Evolutionary conservation across 2,113 vertebrate species (phyloP), one percentile per base, ranked within the genome.

Genomic region (Salvelinus namaycush): DNA sequence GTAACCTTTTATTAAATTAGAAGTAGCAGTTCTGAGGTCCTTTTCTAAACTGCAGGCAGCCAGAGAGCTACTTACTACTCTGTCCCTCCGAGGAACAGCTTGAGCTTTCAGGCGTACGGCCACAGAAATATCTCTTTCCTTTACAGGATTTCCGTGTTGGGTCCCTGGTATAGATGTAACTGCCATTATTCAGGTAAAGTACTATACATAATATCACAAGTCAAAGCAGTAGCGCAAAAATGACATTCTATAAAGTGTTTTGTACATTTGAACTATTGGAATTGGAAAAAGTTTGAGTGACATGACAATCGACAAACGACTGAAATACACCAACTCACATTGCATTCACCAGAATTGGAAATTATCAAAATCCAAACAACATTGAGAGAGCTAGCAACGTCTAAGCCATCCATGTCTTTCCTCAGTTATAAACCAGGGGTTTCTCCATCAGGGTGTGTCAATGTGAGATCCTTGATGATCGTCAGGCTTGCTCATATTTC

Each of bases 1-100:
- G 88, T 92, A 92, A 92, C 90, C 89, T 92, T 92, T 92, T 90
- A 91, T 93, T 92, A 92, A 92, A 93, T 92, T 92, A 92, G 6
- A 62, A 62, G 90, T 86, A 22, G 87, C 87, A 74, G 87, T 81
- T 84, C 87, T 85, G 87, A 83, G 86, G 89, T 89, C 89, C 54
- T 66, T 91, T 89, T 92, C 89, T 90, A 91, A 90, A 91, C 88
- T 90, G 83, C 87, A 81, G 87, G 87, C 88, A 88, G 24, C 83
- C 75, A 83, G 86, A 91, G 89, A 90, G 89, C 89, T 90, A 89
- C 90, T 91, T 90, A 90, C 90, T 67, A 89, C 86, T 88, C 87
- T 88, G 89, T 89, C 90, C 89, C 90, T 92, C 78, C 79, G 83
- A 92, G 91, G 91, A 92, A 92, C 81, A 85, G 89, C 88, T 90